Base-by-base conservation (phyloP, 2,797 vertebrate genomes). In the Microcaecilia unicolor region DNA sequence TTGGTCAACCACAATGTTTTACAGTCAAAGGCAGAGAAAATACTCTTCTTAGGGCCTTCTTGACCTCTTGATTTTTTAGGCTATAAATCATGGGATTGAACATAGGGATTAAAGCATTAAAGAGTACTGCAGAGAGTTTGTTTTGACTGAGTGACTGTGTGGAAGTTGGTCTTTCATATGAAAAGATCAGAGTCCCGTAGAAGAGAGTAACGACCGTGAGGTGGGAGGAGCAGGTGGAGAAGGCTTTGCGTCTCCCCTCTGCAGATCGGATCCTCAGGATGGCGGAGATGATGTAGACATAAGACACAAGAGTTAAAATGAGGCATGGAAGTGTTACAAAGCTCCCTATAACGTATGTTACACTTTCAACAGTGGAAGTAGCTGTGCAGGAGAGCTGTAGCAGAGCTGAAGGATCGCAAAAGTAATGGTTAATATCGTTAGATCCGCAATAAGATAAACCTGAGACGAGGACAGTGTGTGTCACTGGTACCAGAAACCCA, bases 21-120 rank as follows among this genome's bases (percentile, higher is more conserved):
- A n/a, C n/a, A n/a, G n/a, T n/a, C n/a, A n/a, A n/a, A n/a, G n/a
- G n/a, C n/a, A n/a, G n/a, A n/a, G n/a, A n/a, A n/a, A n/a, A n/a
- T n/a, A n/a, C n/a, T n/a, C n/a, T n/a, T n/a, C n/a, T 16, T 15
- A 56, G 22, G 2, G 50, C 35, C 1, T 38, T 41, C 10, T 49
- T 10, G 3, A 58, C 41, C 8, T 53, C 38, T 16, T 36, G 47
- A 29, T 51, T 56, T 8, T 42, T 42, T 18, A 50, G 25, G 5
- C 36, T 55, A 1, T 51, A 55, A 13, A 59, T 59, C 4, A 41
- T 35, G 11, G 51, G 43, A n/a, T 51, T 59, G 9, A 55, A 25
- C 43, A 38, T 41, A 7, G 36, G 40, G 1, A 40, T 51, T 7
- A 59, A 17, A 2, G 44, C 43, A 5, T 39, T 59, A 4, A 55